Conservation (phyloP, 37 sponge, comb jelly and placozoan species). For the Hormiphora californensis region DNA sequence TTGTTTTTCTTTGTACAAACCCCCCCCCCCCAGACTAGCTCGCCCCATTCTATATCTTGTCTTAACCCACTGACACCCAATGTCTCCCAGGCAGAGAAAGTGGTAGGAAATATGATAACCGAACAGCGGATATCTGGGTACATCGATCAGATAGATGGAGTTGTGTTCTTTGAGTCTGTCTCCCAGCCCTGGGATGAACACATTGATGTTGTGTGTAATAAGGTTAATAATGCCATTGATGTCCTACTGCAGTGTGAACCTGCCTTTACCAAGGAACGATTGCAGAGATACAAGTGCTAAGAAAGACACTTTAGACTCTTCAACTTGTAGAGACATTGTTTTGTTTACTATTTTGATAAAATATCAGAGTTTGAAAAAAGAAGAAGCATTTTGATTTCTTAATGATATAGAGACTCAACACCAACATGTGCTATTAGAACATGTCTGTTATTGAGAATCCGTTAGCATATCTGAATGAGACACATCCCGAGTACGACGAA, state of each 20-base stretch:
- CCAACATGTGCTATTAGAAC: background rate
- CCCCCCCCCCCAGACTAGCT: background rate
- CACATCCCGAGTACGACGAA: background rate
- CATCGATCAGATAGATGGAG: slow-evolving; percentile 86
- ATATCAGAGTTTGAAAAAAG: no score
- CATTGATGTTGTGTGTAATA: slow-evolving; percentile 72
- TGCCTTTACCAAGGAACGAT: background rate
- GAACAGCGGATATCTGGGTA: slow-evolving; percentile 84
- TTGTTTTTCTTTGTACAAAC: background rate
- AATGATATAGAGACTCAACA: no score
- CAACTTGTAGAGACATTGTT: no score
- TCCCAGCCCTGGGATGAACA: slow-evolving; percentile 72
- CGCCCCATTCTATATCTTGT: background rate
- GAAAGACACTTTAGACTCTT: no score
- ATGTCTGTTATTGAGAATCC: slow-evolving; percentile 50
- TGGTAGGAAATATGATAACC: slow-evolving; percentile 87
- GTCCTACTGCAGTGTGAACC: slow-evolving; percentile 8
- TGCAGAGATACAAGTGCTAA: slow-evolving; percentile 28
- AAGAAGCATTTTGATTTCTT: no score
- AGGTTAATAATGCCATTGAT: slow-evolving; percentile 40
- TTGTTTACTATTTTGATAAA: no score
- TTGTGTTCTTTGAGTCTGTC: slow-evolving; percentile 73
- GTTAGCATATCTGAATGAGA: slow-evolving; percentile 10
- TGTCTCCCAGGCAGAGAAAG: slow-evolving; percentile 80
- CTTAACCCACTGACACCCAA: background rate